A percentile compares a stretch with the other conserved stretches of the same genome.
phyloP scores from a whole-genome alignment of 2,797 vertebrate genomes.

The Hippocampus kuda region DNA sequence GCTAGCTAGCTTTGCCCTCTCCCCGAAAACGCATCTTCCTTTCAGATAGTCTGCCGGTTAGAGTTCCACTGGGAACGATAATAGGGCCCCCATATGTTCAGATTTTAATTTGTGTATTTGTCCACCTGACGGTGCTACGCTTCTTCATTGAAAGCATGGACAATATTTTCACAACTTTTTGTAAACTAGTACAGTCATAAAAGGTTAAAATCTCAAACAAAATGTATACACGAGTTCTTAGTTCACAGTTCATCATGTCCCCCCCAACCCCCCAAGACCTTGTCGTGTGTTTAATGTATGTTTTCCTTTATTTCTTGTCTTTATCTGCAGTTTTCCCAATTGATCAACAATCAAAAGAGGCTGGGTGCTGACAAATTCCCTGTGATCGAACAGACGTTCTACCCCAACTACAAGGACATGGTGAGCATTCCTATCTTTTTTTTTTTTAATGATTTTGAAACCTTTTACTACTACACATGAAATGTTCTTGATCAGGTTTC shows the following conservation, averaged over 20 bases:
- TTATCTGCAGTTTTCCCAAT: conserved; percentile 83
- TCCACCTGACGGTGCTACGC: too few species aligned
- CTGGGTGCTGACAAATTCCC: conserved; percentile 91
- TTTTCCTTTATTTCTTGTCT: neutral
- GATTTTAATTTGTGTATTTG: too few species aligned
- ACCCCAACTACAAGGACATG: conserved; percentile 99
- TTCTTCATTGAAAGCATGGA: too few species aligned
- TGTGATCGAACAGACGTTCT: conserved; percentile 92
- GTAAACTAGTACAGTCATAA: too few species aligned
- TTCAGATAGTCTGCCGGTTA: neutral
- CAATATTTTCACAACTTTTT: too few species aligned
- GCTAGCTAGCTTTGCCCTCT: too few species aligned
- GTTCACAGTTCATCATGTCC: neutral
- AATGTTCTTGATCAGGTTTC: neutral
- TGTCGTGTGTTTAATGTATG: neutral
- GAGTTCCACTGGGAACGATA: too few species aligned
- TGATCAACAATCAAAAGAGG: conserved; percentile 82
- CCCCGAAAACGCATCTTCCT: too few species aligned
- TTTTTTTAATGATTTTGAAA: neutral
- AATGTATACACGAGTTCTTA: too few species aligned
- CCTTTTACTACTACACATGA: neutral
- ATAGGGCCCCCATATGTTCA: too few species aligned
- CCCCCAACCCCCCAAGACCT: neutral
- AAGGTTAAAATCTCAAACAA: neutral
- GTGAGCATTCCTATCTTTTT: conserved; percentile 61